These are phyloP conservation scores for Thalassaphorura encarpata DNA, from an alignment of 1,140 invertebrate genomes.

Conservation along the genomic window DNA sequence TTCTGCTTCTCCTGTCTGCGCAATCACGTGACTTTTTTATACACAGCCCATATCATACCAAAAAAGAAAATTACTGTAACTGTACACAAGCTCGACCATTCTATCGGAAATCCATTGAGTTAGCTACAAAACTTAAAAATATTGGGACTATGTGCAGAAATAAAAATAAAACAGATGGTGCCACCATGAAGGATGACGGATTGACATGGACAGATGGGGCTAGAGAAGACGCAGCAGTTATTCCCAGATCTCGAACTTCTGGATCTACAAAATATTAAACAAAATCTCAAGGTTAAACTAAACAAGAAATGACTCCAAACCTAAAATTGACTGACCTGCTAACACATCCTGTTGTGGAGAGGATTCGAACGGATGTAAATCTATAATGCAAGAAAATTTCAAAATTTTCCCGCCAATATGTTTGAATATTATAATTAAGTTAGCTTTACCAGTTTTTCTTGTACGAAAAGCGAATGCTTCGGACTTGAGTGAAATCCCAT, in stretches of 20 bases:
- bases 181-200: too few relatives aligned
- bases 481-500: slow-evolving; percentile 43
- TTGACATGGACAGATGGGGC: slow-evolving; percentile 25
- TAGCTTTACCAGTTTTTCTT: slow-evolving; percentile 32
- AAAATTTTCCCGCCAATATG: too few relatives aligned
- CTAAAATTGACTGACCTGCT: slow-evolving; percentile 28
- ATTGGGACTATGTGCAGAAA: background rate
- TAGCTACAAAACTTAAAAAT: background rate
- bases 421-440: background rate
- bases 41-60: too few relatives aligned
- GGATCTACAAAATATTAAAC: slow-evolving; percentile 23
- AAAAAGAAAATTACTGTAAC: too few relatives aligned
- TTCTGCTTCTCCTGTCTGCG: too few relatives aligned
- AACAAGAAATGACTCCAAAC: too few relatives aligned
- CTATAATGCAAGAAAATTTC: slow-evolving; percentile 20
- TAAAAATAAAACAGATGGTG: too few relatives aligned
- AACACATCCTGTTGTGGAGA: slow-evolving; percentile 32
- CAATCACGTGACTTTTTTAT: too few relatives aligned
- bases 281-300: too few relatives aligned
- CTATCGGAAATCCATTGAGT: background rate
- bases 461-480: slow-evolving; percentile 35
- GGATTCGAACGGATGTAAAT: slow-evolving; percentile 32
- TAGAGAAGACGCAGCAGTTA: slow-evolving; percentile 23
- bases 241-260: slow-evolving; percentile 25
- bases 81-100: too few relatives aligned